Evolutionary conservation across 2,113 vertebrate genomes (phyloP).

Genomic region (Alligator mississippiensis): DNA sequence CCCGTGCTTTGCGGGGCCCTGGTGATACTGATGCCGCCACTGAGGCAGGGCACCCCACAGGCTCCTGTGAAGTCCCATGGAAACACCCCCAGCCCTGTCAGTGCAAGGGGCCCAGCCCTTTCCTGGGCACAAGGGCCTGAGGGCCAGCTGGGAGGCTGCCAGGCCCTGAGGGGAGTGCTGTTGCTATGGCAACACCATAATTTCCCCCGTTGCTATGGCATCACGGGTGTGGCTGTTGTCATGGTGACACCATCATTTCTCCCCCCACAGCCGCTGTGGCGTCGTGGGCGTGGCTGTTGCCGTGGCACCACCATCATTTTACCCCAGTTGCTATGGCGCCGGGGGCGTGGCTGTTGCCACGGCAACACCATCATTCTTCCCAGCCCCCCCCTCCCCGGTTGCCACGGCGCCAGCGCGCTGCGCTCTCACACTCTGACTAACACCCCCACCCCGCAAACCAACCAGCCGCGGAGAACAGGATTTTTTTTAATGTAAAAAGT

Average conservation of each 20-base stretch:
- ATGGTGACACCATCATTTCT: no score
- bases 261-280: no score
- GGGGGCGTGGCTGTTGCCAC: not conserved
- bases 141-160: not conserved
- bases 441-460: not conserved
- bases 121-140: not conserved
- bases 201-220: not conserved
- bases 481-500: no score
- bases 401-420: not conserved
- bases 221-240: not conserved
- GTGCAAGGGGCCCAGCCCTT: not conserved
- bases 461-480: no score
- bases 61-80: not conserved
- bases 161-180: not conserved
- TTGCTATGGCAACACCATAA: not conserved
- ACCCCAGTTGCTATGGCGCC: not conserved
- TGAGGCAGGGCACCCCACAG: not conserved
- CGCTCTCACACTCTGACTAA: not conserved
- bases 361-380: no score
- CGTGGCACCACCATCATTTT: not conserved
- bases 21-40: not conserved
- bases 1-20: not conserved
- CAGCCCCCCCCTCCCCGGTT: no score
- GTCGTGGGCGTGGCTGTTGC: not conserved
- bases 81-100: not conserved